Evolutionary conservation across 2,888 invertebrate species (phyloP), one percentile per base, ranked within the genome.

Genomic region (Spilarctia lutea): DNA sequence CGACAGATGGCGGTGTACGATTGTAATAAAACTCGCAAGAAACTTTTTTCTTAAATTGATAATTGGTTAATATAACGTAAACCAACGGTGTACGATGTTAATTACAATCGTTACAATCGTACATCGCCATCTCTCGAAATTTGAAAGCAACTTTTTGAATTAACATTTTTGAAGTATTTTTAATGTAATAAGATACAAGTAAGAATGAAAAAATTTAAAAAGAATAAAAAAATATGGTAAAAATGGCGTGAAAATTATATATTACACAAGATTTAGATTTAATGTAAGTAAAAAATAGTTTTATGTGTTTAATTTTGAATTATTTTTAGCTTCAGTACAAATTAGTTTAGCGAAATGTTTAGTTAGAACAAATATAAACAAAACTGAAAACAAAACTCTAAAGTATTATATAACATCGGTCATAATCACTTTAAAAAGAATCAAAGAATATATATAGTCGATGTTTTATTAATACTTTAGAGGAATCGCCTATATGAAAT

Each of bases 241-340:
- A 56, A n/a, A 56, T 2, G 7, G 16, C 63, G 2, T 8, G 0
- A 18, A 6, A 63, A 30, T 30, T 63, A 30, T 30, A 16, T 16
- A 30, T 63, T 6, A 30, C 18, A 18, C 63, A 18, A 1, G 18
- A 18, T 30, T 63, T 63, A 6, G 30, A 63, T 8, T 30, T 30
- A 30, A 30, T 30, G 60, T 60, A 30, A 27, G 16, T 60, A 60
- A 27, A 27, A 27, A 27, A 27, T 16, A 16, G 60, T 13, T 56
- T n/a, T n/a, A n/a, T 56, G n/a, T 27, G n/a, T n/a, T n/a, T 13
- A n/a, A 8, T 24, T 27, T 11, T 27, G 13, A 16, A 60, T 27
- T 16, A 6, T 27, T 16, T 60, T 60, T 27, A 4, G 45, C 30
- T 30, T 81, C 71, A 73, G 70, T 71, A 33, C 68, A 66, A 68